Conservation (phyloP, 2,888 invertebrate species). For the Netelia fuscicornis region DNA sequence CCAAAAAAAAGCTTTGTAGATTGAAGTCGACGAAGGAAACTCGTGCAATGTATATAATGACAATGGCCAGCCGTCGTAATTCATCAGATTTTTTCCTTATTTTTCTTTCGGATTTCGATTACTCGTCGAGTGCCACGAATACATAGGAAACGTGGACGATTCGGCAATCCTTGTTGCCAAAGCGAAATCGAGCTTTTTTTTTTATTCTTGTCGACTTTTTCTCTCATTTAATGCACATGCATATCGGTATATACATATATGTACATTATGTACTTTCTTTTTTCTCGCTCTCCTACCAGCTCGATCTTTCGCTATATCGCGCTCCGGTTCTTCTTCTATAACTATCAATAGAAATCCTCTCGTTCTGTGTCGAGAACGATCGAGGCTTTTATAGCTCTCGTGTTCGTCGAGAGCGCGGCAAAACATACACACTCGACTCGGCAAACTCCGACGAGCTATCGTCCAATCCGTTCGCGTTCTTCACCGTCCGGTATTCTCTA, state of each 20-base stretch:
- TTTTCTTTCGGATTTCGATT: conserved; percentile 78
- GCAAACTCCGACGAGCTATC: conserved; percentile 64
- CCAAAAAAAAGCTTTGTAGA: background rate
- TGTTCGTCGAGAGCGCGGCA: conserved; percentile 54
- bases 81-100: conserved; percentile 74
- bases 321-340: conserved; percentile 8
- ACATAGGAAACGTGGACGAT: conserved; percentile 55
- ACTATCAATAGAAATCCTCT: conserved; percentile 31
- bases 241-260: conserved; percentile 34
- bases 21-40: background rate
- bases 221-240: conserved; percentile 3
- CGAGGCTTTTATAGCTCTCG: conserved; percentile 47
- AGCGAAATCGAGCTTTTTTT: conserved; percentile 74
- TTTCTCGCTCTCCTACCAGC: conserved; percentile 55
- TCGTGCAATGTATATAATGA: conserved; percentile 71
- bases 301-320: conserved; percentile 46
- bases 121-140: conserved; percentile 74
- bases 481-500: conserved; percentile 43
- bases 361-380: conserved; percentile 28
- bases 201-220: conserved; percentile 38
- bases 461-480: conserved; percentile 26
- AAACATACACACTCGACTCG: conserved; percentile 66
- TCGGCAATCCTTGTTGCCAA: conserved; percentile 72
- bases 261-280: conserved; percentile 38
- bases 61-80: conserved; percentile 74